A percentile compares a stretch with the other conserved stretches of the same genome.
phyloP scores from a whole-genome alignment of 2,797 vertebrate species.

The Prunella strophiata region DNA sequence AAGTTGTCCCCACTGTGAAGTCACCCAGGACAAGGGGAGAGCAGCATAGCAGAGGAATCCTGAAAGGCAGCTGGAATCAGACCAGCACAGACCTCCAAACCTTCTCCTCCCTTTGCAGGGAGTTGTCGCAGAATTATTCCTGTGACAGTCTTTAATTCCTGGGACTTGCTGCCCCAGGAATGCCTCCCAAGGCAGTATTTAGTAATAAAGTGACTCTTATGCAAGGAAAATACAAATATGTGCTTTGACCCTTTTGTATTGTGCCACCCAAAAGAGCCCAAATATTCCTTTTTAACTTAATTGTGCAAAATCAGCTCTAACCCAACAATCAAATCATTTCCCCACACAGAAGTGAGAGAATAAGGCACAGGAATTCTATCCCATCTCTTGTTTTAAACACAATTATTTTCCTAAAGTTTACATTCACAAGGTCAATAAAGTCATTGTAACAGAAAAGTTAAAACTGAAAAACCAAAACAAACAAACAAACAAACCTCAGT shows the following conservation, averaged over 20 bases:
- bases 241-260: not conserved
- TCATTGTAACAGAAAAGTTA: not conserved
- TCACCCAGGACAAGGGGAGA: not conserved
- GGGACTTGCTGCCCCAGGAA: not conserved
- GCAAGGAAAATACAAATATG: not conserved
- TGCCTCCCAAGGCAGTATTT: not conserved
- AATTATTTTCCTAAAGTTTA: not conserved
- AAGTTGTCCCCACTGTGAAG: not conserved
- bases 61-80: not conserved
- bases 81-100: not conserved
- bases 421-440: not conserved
- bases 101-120: not conserved
- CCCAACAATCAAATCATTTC: not conserved
- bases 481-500: not conserved
- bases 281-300: not conserved
- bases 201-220: not conserved
- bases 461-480: not conserved
- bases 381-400: not conserved
- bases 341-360: not conserved
- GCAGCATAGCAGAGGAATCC: not conserved
- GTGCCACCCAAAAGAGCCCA: not conserved
- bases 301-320: conserved; percentile 3
- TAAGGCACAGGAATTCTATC: not conserved
- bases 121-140: not conserved
- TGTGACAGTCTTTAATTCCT: not conserved